Percentiles rank a stretch among this genome's conserved stretches.
Conservation (phyloP, 2,113 vertebrate species). For the Ahaetulla prasina region DNA sequence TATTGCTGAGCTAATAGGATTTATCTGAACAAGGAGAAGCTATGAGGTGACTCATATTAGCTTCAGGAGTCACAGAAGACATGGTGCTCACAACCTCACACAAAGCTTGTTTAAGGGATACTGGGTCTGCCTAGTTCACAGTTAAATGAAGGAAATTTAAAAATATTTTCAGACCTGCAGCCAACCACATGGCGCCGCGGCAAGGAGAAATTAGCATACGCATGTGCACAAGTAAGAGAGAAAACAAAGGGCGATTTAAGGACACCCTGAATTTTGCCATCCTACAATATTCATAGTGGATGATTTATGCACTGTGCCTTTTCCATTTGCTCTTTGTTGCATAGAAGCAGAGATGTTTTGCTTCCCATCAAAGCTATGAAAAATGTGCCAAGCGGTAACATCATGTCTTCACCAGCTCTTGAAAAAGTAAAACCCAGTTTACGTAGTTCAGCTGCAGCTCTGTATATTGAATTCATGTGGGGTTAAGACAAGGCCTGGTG, state of each 20-base stretch:
- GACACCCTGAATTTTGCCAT: not conserved
- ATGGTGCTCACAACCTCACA: not conserved
- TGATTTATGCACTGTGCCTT: slow-evolving; percentile 6
- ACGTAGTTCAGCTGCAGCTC: not conserved
- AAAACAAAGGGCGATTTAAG: not conserved
- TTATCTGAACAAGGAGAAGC: not conserved
- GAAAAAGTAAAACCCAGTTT: not conserved
- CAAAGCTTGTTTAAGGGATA: not conserved
- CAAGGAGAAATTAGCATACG: not conserved
- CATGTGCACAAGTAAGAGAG: not conserved
- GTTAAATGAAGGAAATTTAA: not conserved
- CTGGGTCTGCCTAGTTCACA: not conserved
- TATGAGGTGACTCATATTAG: not conserved
- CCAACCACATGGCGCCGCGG: not conserved
- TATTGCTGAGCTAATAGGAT: not conserved
- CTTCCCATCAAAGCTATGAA: not conserved
- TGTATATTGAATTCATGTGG: not conserved
- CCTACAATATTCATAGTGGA: not conserved
- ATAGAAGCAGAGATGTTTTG: not conserved
- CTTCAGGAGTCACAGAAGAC: not conserved
- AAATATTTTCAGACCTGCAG: not conserved
- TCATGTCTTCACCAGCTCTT: not conserved
- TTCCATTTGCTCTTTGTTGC: not conserved
- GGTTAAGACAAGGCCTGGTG: not conserved
- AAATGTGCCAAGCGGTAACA: not conserved